A percentile compares a stretch with the other conserved stretches of the same genome.
phyloP scores from a whole-genome alignment of 1,140 invertebrate species.

The Monochamus saltuarius region DNA sequence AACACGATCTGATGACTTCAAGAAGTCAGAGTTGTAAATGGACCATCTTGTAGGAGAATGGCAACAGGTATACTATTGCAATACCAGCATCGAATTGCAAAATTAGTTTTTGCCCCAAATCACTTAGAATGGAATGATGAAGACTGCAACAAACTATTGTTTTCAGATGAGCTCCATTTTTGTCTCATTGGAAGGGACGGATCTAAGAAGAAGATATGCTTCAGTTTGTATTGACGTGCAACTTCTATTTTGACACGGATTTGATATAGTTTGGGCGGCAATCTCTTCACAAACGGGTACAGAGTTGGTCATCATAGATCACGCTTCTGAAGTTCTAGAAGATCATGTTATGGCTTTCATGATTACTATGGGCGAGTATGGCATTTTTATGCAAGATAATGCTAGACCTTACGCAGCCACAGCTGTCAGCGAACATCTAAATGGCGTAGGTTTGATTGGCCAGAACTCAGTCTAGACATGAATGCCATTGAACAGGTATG shows the following conservation, averaged over 20 bases:
- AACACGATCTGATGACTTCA: too few species aligned
- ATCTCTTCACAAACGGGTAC: neutral
- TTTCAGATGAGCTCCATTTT: neutral
- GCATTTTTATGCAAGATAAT: constrained; percentile 11
- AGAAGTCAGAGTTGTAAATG: too few species aligned
- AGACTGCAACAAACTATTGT: neutral
- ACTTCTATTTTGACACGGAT: constrained; percentile 1
- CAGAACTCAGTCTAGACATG: neutral
- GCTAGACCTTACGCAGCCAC: neutral
- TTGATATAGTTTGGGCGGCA: constrained; percentile 2
- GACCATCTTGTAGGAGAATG: too few species aligned
- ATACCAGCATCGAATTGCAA: too few species aligned
- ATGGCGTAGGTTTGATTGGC: neutral
- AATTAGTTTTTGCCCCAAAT: neutral
- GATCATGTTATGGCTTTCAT: constrained; percentile 1
- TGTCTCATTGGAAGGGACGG: neutral
- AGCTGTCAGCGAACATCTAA: neutral
- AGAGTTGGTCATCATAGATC: neutral
- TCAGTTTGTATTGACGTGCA: constrained; percentile 3
- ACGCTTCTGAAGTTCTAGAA: neutral
- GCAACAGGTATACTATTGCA: too few species aligned
- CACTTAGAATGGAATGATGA: neutral
- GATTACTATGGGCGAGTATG: neutral
- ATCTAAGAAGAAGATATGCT: constrained; percentile 1
- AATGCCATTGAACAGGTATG: constrained; percentile 5